These are phyloP conservation scores for Dermochelys coriacea DNA, from an alignment of 2,797 vertebrate genomes.

Conservation along the genomic window DNA sequence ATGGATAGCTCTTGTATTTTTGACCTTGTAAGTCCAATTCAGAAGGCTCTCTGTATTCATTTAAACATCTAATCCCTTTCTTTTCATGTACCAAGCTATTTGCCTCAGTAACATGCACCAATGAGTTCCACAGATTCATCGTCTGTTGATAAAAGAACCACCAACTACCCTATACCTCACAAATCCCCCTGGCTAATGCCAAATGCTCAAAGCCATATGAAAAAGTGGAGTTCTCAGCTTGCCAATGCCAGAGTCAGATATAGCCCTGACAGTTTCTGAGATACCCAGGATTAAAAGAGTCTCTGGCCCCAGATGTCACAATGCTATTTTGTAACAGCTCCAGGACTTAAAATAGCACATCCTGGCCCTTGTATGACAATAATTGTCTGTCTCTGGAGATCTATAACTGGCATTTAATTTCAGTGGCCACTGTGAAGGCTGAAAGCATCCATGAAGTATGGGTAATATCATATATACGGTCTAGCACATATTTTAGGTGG, in stretches of 20 bases:
- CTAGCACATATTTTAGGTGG: not conserved
- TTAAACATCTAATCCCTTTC: not conserved
- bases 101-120: not conserved
- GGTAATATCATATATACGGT: not conserved
- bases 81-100: not conserved
- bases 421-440: not conserved
- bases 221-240: not conserved
- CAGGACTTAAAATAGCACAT: not conserved
- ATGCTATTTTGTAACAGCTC: not conserved
- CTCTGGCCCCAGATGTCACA: not conserved
- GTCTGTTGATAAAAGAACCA: not conserved
- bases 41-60: not conserved
- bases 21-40: not conserved
- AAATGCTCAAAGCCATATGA: not conserved
- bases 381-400: not conserved
- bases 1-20: not conserved
- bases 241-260: not conserved
- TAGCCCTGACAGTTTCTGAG: not conserved
- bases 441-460: not conserved
- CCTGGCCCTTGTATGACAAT: not conserved
- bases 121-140: not conserved
- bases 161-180: not conserved
- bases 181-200: not conserved
- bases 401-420: not conserved
- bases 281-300: not conserved